Conservation (phyloP, 2,797 vertebrate genomes). For the Labeo calbasu region DNA sequence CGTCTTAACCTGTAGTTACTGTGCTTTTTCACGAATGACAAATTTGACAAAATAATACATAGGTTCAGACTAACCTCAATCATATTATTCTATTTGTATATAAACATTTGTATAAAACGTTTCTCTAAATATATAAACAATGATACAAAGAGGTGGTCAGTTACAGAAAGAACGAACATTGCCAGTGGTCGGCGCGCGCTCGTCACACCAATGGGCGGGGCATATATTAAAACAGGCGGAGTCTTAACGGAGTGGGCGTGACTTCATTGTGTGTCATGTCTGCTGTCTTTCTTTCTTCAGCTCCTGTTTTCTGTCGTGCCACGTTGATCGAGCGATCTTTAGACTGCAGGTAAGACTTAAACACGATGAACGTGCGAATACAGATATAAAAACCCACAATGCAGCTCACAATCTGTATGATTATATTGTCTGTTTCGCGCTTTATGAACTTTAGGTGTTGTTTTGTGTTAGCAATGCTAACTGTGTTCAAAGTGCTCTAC, state of each 20-base stretch:
- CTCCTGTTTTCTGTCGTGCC: neutral
- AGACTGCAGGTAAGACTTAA: neutral
- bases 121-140: neutral
- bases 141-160: neutral
- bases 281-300: slow-evolving; percentile 39
- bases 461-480: slow-evolving; percentile 39
- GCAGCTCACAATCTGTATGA: fast-evolving
- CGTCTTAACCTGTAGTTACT: no score
- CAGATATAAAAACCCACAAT: no score
- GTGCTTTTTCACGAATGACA: no score
- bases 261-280: slow-evolving; percentile 24
- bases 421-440: no score
- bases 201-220: neutral
- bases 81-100: neutral
- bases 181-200: neutral
- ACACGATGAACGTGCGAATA: neutral
- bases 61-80: neutral
- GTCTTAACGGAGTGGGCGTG: neutral
- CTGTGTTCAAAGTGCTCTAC: neutral
- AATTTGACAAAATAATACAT: neutral
- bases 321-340: neutral
- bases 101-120: neutral
- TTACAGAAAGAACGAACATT: neutral
- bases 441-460: neutral
- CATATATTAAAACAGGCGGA: neutral